Percentiles rank a stretch among this genome's conserved stretches.
Conservation (phyloP, 2,113 vertebrate species). For the Neoarius graeffei region DNA sequence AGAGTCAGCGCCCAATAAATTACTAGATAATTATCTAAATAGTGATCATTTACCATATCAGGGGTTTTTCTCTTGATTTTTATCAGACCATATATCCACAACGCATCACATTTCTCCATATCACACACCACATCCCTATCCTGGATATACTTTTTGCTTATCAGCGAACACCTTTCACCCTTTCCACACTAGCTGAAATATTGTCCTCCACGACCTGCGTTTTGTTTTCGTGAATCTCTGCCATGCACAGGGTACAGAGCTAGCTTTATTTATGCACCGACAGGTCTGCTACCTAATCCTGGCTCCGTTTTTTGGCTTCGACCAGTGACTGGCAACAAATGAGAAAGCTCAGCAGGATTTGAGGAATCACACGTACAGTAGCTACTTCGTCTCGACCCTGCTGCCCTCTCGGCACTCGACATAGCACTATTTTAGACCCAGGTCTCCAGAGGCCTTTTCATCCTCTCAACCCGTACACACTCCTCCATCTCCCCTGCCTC, state of each 20-base stretch:
- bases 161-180: neutral
- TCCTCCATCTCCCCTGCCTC: slow-evolving; percentile 21
- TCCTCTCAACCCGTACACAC: slow-evolving; percentile 33
- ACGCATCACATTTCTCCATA: neutral
- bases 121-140: neutral
- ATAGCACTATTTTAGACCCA: slow-evolving; percentile 43
- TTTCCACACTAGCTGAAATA: neutral
- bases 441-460: slow-evolving; percentile 46
- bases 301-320: slow-evolving; percentile 18
- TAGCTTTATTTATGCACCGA: slow-evolving; percentile 44
- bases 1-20: neutral
- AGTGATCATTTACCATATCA: neutral
- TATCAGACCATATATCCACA: neutral
- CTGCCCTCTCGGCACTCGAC: slow-evolving; percentile 6
- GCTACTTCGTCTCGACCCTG: slow-evolving; percentile 44
- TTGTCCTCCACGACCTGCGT: neutral
- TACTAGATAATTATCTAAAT: neutral
- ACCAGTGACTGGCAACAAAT: slow-evolving; percentile 50
- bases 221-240: slow-evolving; percentile 1
- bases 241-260: neutral
- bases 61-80: neutral
- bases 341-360: slow-evolving; percentile 43
- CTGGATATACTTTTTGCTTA: neutral
- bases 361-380: slow-evolving; percentile 30
- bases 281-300: neutral